Base-by-base conservation (phyloP, 1,140 invertebrate species). In the Zaprionus ghesquierei region DNA sequence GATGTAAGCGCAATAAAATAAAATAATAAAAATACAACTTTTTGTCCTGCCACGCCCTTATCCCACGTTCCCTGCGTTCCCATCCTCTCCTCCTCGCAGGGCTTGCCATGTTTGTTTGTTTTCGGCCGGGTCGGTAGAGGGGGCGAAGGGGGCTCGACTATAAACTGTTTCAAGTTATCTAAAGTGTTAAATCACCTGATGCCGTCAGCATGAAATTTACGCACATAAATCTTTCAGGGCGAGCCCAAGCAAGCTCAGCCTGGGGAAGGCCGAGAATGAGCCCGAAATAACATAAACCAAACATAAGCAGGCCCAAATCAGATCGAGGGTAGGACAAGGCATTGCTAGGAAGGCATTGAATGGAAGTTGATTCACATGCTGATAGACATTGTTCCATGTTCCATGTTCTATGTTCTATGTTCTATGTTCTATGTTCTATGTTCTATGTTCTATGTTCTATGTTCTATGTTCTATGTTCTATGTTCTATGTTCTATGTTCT, bases 181-280 rank as follows among this genome's bases (percentile, higher is more conserved):
- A 86, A 90, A 90, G 89, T 90, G 89, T 90, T 90, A 90, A 90
- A 90, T 90, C 84, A 90, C 89, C 89, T 90, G 89, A 90, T 90
- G 89, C 89, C 89, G 89, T 90, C 89, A 90, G 89, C 89, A 90
- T 90, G 89, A 90, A 87, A 89, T 87, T 87, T 87, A 89, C 82
- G 82, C 79, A 87, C 84, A 87, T 87, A 87, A 87, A 87, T 87
- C 82, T 87, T 84, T 87, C 53, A 63, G 78, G 69, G 75, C 75
- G 22, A 75, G 69, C 61, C 82, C 79, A 63, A 66, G 56, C 50
- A 63, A 66, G 56, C 50, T 60, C 65, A 69, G 68, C 64, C 77
- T 68, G 58, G 74, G 49, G 35, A 6, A 69, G 54, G 38, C 74
- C 69, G 76, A 85, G 77, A 80, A 85, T 76, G 65, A 64, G 76